Evolutionary conservation across 2,888 invertebrate species (phyloP).

Genomic region (Agriopis leucophaearia): DNA sequence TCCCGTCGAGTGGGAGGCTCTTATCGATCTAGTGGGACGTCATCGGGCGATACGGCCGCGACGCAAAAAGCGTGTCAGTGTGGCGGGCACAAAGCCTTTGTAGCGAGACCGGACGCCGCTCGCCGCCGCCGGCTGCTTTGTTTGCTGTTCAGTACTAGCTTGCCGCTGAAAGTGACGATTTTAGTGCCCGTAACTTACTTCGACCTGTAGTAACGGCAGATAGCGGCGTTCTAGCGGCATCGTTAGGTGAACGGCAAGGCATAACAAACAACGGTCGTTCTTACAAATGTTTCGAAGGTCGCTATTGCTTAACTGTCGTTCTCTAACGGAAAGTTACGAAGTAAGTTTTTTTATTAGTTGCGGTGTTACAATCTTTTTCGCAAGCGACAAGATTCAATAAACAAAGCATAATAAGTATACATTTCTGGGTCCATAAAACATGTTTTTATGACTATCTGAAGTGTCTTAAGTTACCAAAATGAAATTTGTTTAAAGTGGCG

Average conservation of each 20-base stretch:
- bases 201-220: conserved; percentile 53
- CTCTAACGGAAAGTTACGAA: conserved; percentile 20
- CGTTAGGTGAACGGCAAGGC: conserved; percentile 24
- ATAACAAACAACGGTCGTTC: conserved; percentile 20
- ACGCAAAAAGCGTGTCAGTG: conserved; percentile 85
- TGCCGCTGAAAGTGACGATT: conserved; percentile 78
- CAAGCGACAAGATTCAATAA: conserved; percentile 3
- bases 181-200: conserved; percentile 70
- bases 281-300: conserved; percentile 10
- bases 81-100: conserved; percentile 79
- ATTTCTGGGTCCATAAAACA: conserved; percentile 14
- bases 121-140: conserved; percentile 77
- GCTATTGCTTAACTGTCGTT: conserved; percentile 8
- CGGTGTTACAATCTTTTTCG: conserved; percentile 12
- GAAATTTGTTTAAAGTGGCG: conserved; percentile 51
- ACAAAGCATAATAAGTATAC: conserved; percentile 10
- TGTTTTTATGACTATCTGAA: conserved; percentile 30
- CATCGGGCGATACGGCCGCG: conserved; percentile 83
- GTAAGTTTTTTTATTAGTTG: conserved; percentile 1
- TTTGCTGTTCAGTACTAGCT: conserved; percentile 80
- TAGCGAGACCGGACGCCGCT: conserved; percentile 81
- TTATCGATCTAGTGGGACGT: conserved; percentile 85
- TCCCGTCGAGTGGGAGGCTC: conserved; percentile 83
- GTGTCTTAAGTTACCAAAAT: conserved; percentile 37
- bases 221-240: conserved; percentile 33